Evolutionary conservation across 2,888 invertebrate genomes (phyloP), one percentile per base, ranked within the genome.

Genomic region (Steinernema carpocapsae): DNA sequence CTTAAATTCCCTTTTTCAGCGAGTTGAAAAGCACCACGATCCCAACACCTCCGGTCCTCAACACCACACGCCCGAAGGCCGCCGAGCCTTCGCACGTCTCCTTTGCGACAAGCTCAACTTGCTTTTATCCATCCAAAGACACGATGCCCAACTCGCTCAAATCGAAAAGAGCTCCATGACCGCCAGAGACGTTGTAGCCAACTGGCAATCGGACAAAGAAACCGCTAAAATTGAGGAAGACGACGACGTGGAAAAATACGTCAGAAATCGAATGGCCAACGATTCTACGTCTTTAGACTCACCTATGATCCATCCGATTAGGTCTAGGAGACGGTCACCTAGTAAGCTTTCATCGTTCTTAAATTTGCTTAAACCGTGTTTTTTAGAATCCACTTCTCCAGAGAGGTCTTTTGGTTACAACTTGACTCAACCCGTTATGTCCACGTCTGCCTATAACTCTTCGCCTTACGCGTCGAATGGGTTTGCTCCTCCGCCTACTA

Each of bases 211-310:
- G 6, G 71, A 46, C 71, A 71, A 76, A 64, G 79, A 79, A 72
- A 78, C 78, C 76, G 78, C 79, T 26, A 59, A 78, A 52, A 32
- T 77, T 22, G 82, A 80, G 24, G 84, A 84, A n/a, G 84, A 83
- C 59, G 82, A 79, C 24, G 82, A 82, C 72, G 37, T 80, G 52
- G 78, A 80, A 24, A 72, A 73, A 12, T 79, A 76, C 52, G 74
- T 80, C 24, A 76, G 75, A 45, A 37, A 71, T 22, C 46, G 77
- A n/a, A 74, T 75, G 75, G 70, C 64, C 37, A 45, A 51, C 32
- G 74, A 74, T 24, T 74, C 45, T 17, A 46, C 78, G 22, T 71
- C 76, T 4, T 46, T 74, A 19, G 78, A 76, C 12, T 56, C 56
- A 3, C 56, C 56, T 6, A 56, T 56, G 56, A 19, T 56, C 6